phyloP scores from a whole-genome alignment of 1,140 invertebrate species.

The Drosophila arizonae region DNA sequence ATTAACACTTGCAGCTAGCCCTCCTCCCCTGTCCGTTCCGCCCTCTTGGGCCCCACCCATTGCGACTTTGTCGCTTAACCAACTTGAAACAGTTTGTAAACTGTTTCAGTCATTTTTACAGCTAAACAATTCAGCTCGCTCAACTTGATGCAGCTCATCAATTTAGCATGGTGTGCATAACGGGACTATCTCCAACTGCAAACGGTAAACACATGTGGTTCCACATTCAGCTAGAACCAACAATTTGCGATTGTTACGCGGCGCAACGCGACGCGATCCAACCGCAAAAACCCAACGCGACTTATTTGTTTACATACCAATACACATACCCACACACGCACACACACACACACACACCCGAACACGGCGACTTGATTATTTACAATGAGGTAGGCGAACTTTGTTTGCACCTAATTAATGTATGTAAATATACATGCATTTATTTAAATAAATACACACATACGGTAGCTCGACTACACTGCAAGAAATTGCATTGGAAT shows the following conservation, averaged over 20 bases:
- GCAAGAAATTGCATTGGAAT: conserved; percentile 24
- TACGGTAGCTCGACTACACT: not conserved
- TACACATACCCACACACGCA: not conserved
- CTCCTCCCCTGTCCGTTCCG: too few species aligned
- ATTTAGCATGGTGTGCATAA: too few species aligned
- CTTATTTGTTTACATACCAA: conserved; percentile 11
- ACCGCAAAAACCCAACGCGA: conserved; percentile 21
- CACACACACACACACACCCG: not conserved
- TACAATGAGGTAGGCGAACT: conserved; percentile 34
- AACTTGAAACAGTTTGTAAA: conserved; percentile 23
- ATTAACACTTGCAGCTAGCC: not conserved
- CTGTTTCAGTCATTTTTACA: conserved; percentile 4
- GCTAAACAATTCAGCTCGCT: not conserved
- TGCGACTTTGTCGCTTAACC: not conserved
- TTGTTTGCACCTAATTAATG: conserved; percentile 5
- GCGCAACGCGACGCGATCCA: not conserved
- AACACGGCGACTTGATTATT: conserved; percentile 4
- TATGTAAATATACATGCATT: conserved; percentile 8
- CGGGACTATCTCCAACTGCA: too few species aligned
- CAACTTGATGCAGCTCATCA: too few species aligned
- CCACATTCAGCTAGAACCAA: conserved; percentile 14
- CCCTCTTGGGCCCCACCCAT: not conserved
- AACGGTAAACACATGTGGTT: not conserved
- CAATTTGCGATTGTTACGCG: conserved; percentile 23
- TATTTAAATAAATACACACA: not conserved